phyloP scores from a whole-genome alignment of 1,140 invertebrate species.

The Drosophila lini region DNA sequence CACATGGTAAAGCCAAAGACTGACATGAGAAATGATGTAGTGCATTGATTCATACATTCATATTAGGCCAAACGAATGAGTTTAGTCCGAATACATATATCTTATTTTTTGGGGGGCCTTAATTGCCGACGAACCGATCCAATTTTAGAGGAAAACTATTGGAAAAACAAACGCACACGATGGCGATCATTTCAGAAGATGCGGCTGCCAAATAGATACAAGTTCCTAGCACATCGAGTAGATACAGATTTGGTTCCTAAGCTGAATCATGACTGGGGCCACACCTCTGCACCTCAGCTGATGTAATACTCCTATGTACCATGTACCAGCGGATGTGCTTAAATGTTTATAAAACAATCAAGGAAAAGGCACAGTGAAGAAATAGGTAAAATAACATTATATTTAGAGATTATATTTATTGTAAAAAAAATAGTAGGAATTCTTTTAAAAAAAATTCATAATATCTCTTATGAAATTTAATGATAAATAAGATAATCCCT shows the following conservation, averaged over 20 bases:
- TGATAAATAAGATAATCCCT: not conserved
- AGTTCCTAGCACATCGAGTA: constrained; percentile 29
- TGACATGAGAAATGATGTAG: constrained; percentile 15
- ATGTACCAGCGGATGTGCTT: constrained; percentile 29
- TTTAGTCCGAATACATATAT: constrained; percentile 37
- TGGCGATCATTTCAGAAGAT: constrained; percentile 30
- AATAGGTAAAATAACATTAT: not conserved
- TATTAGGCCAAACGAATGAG: constrained; percentile 31
- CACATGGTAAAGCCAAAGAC: constrained; percentile 10
- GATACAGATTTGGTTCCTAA: constrained; percentile 29
- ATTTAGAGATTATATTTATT: too few species aligned
- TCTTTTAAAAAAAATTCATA: too few species aligned
- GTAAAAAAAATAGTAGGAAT: too few species aligned
- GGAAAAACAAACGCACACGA: constrained; percentile 34
- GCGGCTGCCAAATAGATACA: constrained; percentile 50
- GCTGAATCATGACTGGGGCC: constrained; percentile 39
- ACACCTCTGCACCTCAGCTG: constrained; percentile 32
- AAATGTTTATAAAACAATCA: constrained; percentile 51
- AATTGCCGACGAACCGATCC: constrained; percentile 62
- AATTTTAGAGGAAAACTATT: constrained; percentile 64
- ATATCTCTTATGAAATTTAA: too few species aligned
- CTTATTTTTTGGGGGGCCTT: constrained; percentile 52
- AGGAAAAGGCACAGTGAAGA: constrained; percentile 5
- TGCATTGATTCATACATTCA: constrained; percentile 27
- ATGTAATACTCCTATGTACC: constrained; percentile 25